These are phyloP conservation scores for Apis dorsata DNA, from an alignment of 1,140 invertebrate species.

Conservation along the genomic window DNA sequence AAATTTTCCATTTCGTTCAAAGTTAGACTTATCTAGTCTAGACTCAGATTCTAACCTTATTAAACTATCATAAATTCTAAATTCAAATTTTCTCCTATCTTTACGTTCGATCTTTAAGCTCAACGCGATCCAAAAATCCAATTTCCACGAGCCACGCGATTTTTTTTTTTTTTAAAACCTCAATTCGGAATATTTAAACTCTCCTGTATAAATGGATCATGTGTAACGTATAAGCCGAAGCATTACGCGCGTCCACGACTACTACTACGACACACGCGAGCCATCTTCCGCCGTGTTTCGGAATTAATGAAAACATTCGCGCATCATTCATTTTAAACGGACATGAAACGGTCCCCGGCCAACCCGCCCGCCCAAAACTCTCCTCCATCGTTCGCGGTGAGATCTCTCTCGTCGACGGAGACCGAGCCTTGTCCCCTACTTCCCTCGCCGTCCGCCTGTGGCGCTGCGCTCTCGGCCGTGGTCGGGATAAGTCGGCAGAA, in stretches of 20 bases:
- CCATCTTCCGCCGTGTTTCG: not conserved
- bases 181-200: too few species aligned
- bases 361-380: not conserved
- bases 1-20: too few species aligned
- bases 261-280: too few species aligned
- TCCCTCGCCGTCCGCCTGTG: not conserved
- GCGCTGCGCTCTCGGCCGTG: slow-evolving; percentile 10
- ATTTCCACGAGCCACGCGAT: too few species aligned
- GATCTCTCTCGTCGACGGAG: slow-evolving; percentile 39
- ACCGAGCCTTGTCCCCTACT: not conserved
- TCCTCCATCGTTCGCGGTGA: not conserved
- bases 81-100: too few species aligned
- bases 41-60: too few species aligned
- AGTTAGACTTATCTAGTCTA: too few species aligned
- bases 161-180: too few species aligned
- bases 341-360: slow-evolving; percentile 11
- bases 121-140: too few species aligned
- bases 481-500: slow-evolving; percentile 33
- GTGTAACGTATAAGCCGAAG: not conserved
- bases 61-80: too few species aligned
- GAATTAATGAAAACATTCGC: slow-evolving; percentile 22
- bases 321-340: slow-evolving; percentile 25
- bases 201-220: too few species aligned
- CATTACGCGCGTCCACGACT: not conserved
- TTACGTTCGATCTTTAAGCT: too few species aligned